Base-by-base conservation (phyloP, 2,113 vertebrate species). In the Acanthochromis polyacanthus region DNA sequence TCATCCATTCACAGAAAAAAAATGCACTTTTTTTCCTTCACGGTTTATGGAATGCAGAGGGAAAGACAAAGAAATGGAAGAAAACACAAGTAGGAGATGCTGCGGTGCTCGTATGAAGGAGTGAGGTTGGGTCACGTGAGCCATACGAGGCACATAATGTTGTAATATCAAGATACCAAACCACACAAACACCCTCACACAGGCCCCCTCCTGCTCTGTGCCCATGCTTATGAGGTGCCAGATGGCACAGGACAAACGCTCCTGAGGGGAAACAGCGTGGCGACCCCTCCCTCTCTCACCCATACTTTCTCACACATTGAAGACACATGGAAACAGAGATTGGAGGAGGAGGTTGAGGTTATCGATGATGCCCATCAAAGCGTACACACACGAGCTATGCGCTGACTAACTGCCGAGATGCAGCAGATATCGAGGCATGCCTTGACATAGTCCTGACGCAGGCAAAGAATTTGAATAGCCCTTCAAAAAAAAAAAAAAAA, bases 161-260 rank as follows among this genome's bases (percentile, higher is more conserved):
- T 57, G 57, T 76, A 15, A 76, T 77, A 89, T 81, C 62, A 84
- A 78, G 63, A 85, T 59, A 52, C 25, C n/a, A 51, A 58, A 50
- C 25, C 38, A 20, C 69, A 45, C 17, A 59, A 71, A 64, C 23
- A 55, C 30, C 67, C 66, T 46, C 46, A 55, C 52, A 40, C 46
- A 64, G n/a, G 16, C 48, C 65, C 46, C 74, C 87, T 78, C 89
- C 84, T 86, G 82, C 86, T 79, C 71, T 80, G 52, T 90, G 87
- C 90, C 91, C 90, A 85, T 91, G 78, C 71, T 76, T 86, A 77
- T 81, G 85, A 89, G 84, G 80, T 91, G 91, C 92, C 93, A 94
- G 93, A 93, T 94, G 93, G 93, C 91, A 94, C 82, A 87, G 84
- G 91, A 92, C 89, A 84, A 93, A 88, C 79, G 88, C 90, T 94